These are phyloP conservation scores for Xiphophorus hellerii DNA, from an alignment of 2,113 vertebrate species.

Conservation along the genomic window DNA sequence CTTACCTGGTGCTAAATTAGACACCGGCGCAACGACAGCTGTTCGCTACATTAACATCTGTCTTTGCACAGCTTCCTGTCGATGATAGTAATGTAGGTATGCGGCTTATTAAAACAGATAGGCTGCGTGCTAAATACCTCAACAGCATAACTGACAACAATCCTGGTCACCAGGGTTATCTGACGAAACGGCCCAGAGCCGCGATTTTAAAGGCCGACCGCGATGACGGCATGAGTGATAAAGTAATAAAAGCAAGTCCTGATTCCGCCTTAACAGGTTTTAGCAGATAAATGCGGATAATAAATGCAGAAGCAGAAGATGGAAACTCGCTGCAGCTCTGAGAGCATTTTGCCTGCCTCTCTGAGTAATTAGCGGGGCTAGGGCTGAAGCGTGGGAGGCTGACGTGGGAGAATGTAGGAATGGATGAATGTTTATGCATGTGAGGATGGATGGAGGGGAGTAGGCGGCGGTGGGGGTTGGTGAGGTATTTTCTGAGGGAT, in stretches of 20 bases:
- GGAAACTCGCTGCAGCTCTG: constrained; percentile 45
- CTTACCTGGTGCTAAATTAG: constrained; percentile 1
- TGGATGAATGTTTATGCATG: constrained; percentile 35
- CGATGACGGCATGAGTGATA: constrained; percentile 36
- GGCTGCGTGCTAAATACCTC: constrained; percentile 18
- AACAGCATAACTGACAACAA: constrained; percentile 14
- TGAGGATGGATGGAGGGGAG: constrained; percentile 18
- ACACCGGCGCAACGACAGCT: constrained; percentile 14
- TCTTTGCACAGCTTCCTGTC: constrained; percentile 13
- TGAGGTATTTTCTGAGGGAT: constrained; percentile 36
- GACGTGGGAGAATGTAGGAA: constrained; percentile 33
- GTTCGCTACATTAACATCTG: constrained; percentile 24
- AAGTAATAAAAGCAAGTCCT: constrained; percentile 29
- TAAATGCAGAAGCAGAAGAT: constrained; percentile 53
- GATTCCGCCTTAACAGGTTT: constrained; percentile 48
- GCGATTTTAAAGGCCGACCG: constrained; percentile 32
- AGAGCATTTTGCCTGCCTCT: constrained; percentile 38
- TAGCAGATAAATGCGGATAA: constrained; percentile 34
- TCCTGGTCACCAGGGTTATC: constrained; percentile 45
- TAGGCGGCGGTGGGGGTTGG: neutral
- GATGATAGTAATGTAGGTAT: constrained; percentile 13
- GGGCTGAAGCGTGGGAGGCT: constrained; percentile 49
- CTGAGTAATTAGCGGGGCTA: constrained; percentile 61
- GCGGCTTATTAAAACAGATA: constrained; percentile 46
- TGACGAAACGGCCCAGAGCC: constrained; percentile 46